Evolutionary conservation across 2,797 vertebrate genomes (phyloP).

Genomic region (Ciconia nigra): DNA sequence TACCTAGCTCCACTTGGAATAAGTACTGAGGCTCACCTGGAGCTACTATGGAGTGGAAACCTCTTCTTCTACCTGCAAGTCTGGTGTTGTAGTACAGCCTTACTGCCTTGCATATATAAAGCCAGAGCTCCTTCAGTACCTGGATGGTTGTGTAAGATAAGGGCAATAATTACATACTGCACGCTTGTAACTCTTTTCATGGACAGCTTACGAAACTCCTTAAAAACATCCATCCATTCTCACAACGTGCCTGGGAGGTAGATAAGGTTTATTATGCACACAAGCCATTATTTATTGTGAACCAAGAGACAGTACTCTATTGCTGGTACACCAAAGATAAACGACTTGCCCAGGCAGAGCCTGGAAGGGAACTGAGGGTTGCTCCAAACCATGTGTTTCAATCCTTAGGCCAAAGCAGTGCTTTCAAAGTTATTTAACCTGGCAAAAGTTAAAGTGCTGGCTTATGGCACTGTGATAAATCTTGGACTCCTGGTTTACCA

Average conservation of each 20-base stretch:
- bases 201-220: constrained; percentile 20
- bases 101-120: not conserved
- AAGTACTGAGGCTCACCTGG: not conserved
- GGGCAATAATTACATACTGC: constrained; percentile 1
- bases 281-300: not conserved
- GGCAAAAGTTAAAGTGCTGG: not conserved
- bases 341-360: constrained; percentile 12
- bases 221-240: constrained; percentile 22
- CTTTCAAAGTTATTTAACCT: constrained; percentile 14
- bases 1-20: not conserved
- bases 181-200: not conserved
- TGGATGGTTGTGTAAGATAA: constrained; percentile 20
- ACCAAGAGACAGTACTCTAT: not conserved
- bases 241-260: not conserved
- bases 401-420: not conserved
- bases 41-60: not conserved
- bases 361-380: not conserved
- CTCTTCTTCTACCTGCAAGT: not conserved
- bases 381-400: not conserved
- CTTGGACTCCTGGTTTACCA: not conserved
- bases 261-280: constrained; percentile 7
- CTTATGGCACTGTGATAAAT: not conserved
- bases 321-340: constrained; percentile 20
- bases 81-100: not conserved
- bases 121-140: not conserved